Evolutionary conservation across 2,113 vertebrate genomes (phyloP).

Genomic region (Nothocercus julius): DNA sequence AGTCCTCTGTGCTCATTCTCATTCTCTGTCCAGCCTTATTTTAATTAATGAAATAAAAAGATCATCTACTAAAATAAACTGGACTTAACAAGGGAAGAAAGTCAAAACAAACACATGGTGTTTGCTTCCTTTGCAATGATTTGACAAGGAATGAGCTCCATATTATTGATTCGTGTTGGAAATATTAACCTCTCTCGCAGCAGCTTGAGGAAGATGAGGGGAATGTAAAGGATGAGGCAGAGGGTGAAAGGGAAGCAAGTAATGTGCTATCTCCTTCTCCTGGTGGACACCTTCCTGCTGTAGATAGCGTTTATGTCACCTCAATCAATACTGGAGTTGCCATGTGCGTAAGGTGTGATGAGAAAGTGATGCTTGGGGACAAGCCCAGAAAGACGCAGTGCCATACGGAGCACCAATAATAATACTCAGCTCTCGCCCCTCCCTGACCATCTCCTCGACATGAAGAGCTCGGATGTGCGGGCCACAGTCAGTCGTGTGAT

Average conservation of each 20-base stretch:
- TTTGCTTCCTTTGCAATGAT: constrained; percentile 14
- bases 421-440: background rate
- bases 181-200: background rate
- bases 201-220: constrained; percentile 9
- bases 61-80: constrained; percentile 65
- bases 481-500: fast-evolving
- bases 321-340: background rate
- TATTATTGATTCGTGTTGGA: constrained; percentile 18
- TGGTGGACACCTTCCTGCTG: background rate
- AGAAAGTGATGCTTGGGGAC: background rate
- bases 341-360: background rate
- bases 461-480: background rate
- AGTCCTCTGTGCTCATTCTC: background rate
- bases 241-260: background rate
- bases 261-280: background rate
- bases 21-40: background rate
- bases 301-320: background rate
- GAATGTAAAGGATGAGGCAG: background rate
- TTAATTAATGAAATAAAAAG: constrained; percentile 62
- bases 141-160: constrained; percentile 38
- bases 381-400: background rate
- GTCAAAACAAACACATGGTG: constrained; percentile 60
- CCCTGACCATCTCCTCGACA: background rate
- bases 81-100: constrained; percentile 44
- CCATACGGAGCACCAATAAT: background rate